These are phyloP conservation scores for Neoscelio sp. DNA, from an alignment of 2,888 invertebrate genomes.

Conservation along the genomic window DNA sequence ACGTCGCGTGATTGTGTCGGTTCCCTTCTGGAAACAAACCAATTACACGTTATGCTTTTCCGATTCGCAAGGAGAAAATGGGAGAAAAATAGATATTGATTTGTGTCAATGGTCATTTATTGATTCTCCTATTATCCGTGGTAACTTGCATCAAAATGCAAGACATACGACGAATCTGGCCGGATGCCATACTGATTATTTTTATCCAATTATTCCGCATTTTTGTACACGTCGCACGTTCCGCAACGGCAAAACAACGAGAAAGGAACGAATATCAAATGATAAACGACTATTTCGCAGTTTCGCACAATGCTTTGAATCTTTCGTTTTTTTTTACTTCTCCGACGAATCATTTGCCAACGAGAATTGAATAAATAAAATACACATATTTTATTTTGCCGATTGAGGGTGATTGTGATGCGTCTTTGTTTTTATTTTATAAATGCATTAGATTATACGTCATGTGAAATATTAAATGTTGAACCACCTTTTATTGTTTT, in stretches of 20 bases:
- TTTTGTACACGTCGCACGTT: conserved; percentile 20
- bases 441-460: too few relatives aligned
- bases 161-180: neutral
- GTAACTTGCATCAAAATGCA: conserved; percentile 20
- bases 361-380: too few relatives aligned
- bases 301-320: too few relatives aligned
- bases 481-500: too few relatives aligned
- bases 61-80: too few relatives aligned
- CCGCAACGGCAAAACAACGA: neutral
- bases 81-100: conserved; percentile 30
- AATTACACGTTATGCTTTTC: conserved; percentile 16
- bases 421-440: too few relatives aligned
- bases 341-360: too few relatives aligned
- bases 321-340: too few relatives aligned
- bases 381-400: too few relatives aligned
- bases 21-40: conserved; percentile 23
- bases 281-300: conserved; percentile 11
- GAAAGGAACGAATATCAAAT: conserved; percentile 2
- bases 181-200: conserved; percentile 11
- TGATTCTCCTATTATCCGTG: neutral
- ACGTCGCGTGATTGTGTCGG: neutral
- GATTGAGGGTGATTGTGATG: too few relatives aligned
- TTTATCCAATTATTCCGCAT: conserved; percentile 27
- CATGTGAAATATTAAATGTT: too few relatives aligned
- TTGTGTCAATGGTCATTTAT: conserved; percentile 45